Conservation (phyloP, 2,113 vertebrate genomes). For the Sylvietta virens region DNA sequence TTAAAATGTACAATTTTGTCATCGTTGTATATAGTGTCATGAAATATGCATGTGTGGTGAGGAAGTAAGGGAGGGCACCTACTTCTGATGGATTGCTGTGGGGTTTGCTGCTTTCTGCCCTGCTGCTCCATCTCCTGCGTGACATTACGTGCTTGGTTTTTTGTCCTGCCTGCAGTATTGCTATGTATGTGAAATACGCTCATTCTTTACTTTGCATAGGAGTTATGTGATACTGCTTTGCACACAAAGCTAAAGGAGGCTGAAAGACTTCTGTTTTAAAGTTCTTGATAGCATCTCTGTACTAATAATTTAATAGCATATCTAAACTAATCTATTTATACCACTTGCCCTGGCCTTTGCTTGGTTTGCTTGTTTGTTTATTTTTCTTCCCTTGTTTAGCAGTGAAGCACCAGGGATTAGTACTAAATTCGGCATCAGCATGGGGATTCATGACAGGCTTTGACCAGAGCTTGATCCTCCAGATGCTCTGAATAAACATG, state of each 20-base stretch:
- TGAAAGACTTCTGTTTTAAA: neutral
- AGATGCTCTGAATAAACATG: neutral
- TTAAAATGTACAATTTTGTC: neutral
- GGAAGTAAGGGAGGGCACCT: neutral
- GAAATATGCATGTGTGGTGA: neutral
- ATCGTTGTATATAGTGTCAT: neutral
- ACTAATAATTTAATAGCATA: neutral
- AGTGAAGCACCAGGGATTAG: neutral
- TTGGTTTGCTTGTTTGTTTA: neutral
- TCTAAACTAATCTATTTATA: neutral
- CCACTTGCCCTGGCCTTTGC: neutral
- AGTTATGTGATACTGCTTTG: neutral
- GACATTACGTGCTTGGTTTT: neutral
- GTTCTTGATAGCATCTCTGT: neutral
- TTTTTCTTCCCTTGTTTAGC: slow-evolving; percentile 5
- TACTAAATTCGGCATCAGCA: neutral
- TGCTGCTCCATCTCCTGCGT: neutral
- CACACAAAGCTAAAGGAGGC: neutral
- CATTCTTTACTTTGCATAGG: neutral
- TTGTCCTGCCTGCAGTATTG: neutral
- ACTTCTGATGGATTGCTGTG: neutral
- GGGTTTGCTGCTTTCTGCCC: neutral
- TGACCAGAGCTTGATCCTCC: neutral
- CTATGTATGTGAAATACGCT: neutral
- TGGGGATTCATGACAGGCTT: neutral